Base-by-base conservation (phyloP, 2,113 vertebrate species). In the Notarius quadriscutis region DNA sequence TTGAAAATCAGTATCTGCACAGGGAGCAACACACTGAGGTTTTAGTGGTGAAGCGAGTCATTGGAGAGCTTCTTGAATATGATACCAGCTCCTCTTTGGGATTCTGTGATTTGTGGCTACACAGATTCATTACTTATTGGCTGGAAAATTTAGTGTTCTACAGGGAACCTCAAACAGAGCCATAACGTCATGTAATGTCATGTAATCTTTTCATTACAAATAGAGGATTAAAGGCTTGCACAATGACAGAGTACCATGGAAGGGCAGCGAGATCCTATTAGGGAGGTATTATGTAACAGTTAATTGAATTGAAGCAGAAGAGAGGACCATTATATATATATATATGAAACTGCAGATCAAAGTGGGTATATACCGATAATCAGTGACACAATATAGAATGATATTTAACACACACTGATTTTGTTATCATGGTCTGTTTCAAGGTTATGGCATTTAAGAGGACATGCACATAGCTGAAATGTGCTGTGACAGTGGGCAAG, bases 121-220 rank as follows among this genome's bases (percentile, higher is more conserved):
- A 34, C 57, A 55, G 77, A 18, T 86, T 67, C 67, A 25, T 57
- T 63, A 48, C 20, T 48, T 65, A 55, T 57, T 86, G 41, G 41
- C 15, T 65, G 62, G 69, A 78, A 1, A 7, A 10, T 80, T 57
- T 71, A 41, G 63, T 79, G 60, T 72, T 74, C 79, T 74, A 57
- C 69, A 63, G 30, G 79, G 74, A 63, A 30, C 67, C 80, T 75
- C 57, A 18, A 75, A 87, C 67, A 27, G 48, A 71, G 55, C 27
- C 67, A 58, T 75, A 71, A 74, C 75, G 57, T 75, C 86, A 74
- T 25, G n/a, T 75, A 75, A 83, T 83, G 67, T 83, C 80, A 74
- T 74, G 41, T 87, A 83, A 87, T 87, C 86, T 87, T 87, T 87
- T 87, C 67, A 87, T 87, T 87, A 87, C 41, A 83, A 74, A 87